These are phyloP conservation scores for Saccostrea glomerata DNA, from an alignment of 1,140 invertebrate species.

Conservation along the genomic window DNA sequence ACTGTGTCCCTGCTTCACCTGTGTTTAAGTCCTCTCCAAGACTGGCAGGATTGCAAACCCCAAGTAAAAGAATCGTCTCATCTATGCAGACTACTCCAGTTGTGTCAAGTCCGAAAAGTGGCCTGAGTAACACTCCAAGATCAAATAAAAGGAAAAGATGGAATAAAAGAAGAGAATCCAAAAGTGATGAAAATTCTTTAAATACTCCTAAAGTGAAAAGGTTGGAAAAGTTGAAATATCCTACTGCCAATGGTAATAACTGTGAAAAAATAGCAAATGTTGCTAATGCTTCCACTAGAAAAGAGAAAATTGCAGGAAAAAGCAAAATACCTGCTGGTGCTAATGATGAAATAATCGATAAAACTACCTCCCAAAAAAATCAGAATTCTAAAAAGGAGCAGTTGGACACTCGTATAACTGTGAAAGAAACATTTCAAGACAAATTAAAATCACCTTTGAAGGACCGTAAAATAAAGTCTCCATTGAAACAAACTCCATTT, in stretches of 20 bases:
- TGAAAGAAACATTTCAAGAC: neutral
- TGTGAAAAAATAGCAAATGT: neutral
- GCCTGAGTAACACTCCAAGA: constrained; percentile 50
- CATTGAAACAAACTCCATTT: neutral
- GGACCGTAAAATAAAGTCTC: neutral
- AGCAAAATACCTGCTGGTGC: neutral
- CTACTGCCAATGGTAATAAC: neutral
- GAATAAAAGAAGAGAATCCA: constrained; percentile 46
- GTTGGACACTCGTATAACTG: neutral
- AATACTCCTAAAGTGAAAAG: neutral
- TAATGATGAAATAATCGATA: neutral
- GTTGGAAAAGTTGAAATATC: neutral
- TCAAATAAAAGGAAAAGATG: constrained; percentile 44
- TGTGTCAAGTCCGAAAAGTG: constrained; percentile 34
- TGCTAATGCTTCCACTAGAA: neutral
- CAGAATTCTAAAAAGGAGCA: neutral
- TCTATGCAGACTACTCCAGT: neutral
- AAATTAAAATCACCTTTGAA: neutral
- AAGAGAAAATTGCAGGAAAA: constrained; percentile 43
- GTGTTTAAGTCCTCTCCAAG: constrained; percentile 50
- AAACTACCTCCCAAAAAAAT: neutral
- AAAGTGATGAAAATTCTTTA: neutral
- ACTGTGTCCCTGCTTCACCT: constrained; percentile 23
- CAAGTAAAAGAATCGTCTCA: neutral
- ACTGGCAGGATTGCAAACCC: neutral